Evolutionary conservation across 2,113 vertebrate genomes (phyloP).

Genomic region (Halichoerus grypus): DNA sequence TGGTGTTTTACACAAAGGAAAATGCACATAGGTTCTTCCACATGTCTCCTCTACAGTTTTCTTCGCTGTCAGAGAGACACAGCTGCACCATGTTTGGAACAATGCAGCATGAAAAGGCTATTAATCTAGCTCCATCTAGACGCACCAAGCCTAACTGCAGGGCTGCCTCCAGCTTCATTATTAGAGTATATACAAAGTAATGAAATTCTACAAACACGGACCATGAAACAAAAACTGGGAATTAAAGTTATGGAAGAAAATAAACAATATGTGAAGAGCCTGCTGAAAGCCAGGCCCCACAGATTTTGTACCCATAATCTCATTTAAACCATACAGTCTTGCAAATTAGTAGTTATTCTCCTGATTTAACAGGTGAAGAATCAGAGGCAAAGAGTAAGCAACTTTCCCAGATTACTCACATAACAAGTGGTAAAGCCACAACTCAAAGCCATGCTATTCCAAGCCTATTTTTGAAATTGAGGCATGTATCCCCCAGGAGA

Average conservation of each 20-base stretch:
- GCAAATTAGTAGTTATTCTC: conserved; percentile 36
- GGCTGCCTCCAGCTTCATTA: conserved; percentile 18
- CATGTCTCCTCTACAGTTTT: conserved; percentile 18
- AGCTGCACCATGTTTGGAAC: conserved; percentile 17
- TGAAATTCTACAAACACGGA: neutral
- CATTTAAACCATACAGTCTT: neutral
- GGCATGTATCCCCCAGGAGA: neutral
- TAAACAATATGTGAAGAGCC: conserved; percentile 36
- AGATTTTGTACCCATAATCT: conserved; percentile 11
- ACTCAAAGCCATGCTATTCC: neutral
- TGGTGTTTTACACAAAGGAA: conserved; percentile 50
- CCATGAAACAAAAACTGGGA: conserved; percentile 34
- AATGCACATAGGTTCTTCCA: conserved; percentile 21
- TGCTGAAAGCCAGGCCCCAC: conserved; percentile 23
- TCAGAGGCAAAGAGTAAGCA: neutral
- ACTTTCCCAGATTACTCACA: neutral
- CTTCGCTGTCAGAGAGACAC: conserved; percentile 8
- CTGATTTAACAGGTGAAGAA: conserved; percentile 39
- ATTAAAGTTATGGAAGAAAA: conserved; percentile 50
- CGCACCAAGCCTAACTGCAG: conserved; percentile 74
- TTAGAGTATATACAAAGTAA: conserved; percentile 6
- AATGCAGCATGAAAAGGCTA: conserved; percentile 64
- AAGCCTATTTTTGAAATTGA: conserved; percentile 14
- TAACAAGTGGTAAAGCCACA: neutral
- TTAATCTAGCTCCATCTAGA: conserved; percentile 82